phyloP scores from a whole-genome alignment of 30 jellyfish, hydroid and myxozoan species.

The Rhopilema esculentum region DNA sequence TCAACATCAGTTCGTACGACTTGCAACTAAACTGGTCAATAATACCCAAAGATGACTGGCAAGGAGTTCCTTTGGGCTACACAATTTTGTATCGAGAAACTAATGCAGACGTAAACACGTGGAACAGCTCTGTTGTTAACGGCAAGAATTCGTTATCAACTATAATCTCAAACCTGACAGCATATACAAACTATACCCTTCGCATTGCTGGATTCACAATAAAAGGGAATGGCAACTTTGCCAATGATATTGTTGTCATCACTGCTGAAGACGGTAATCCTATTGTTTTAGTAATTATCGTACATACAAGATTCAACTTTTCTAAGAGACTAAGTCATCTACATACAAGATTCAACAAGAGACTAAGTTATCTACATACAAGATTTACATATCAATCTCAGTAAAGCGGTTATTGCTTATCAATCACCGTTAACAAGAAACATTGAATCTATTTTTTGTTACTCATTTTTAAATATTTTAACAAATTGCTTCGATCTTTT shows the following conservation, averaged over 20 bases:
- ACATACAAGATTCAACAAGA: too few species aligned
- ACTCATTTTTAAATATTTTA: too few species aligned
- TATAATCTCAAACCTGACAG: constrained; percentile 18
- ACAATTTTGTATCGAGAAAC: constrained; percentile 49
- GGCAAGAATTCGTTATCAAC: constrained; percentile 14
- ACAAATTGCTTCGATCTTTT: too few species aligned
- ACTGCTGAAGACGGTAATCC: constrained; percentile 62
- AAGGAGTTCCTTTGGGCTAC: constrained; percentile 40
- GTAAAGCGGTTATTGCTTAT: too few species aligned
- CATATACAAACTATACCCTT: constrained; percentile 41
- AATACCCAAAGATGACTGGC: constrained; percentile 57
- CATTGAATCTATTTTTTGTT: too few species aligned
- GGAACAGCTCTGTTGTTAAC: constrained; percentile 43
- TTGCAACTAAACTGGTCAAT: constrained; percentile 49
- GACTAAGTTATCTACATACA: too few species aligned
- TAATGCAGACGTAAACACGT: not conserved
- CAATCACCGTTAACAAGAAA: too few species aligned
- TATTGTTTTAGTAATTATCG: too few species aligned
- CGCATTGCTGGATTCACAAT: constrained; percentile 47
- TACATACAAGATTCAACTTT: too few species aligned
- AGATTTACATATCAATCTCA: too few species aligned
- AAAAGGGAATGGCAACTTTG: constrained; percentile 44
- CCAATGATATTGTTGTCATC: constrained; percentile 8
- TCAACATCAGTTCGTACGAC: constrained; percentile 49
- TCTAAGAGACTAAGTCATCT: too few species aligned